Evolutionary conservation across 35 echinoderm and acorn worm genomes (phyloP).

Genomic region (Lytechinus variegatus): DNA sequence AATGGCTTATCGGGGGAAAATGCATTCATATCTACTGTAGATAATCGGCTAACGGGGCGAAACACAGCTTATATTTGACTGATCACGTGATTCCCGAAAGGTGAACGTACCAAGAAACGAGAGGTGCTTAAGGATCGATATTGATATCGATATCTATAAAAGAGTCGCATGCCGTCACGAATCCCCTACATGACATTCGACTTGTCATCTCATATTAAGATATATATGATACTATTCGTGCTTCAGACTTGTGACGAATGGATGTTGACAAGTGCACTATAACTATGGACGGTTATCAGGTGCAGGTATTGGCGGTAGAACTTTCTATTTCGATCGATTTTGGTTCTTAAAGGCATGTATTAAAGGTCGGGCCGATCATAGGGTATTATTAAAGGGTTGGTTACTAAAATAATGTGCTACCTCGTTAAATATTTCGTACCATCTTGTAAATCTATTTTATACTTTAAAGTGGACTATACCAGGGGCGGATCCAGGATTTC

Average conservation of each 20-base stretch:
- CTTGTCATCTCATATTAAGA: neutral
- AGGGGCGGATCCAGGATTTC: too few species aligned
- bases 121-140: neutral
- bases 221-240: neutral
- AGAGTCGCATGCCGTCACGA: neutral
- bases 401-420: too few species aligned
- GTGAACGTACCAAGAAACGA: neutral
- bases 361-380: neutral
- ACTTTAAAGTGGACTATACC: too few species aligned
- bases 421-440: too few species aligned
- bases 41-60: neutral
- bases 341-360: neutral
- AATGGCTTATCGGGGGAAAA: neutral
- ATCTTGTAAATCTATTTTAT: too few species aligned
- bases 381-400: neutral
- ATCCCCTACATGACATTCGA: neutral
- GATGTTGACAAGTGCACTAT: neutral
- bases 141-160: neutral
- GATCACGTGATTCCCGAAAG: neutral
- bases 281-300: neutral
- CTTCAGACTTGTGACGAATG: neutral
- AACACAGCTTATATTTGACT: neutral
- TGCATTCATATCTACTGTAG: neutral
- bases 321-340: neutral
- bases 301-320: neutral